A percentile compares a stretch with the other conserved stretches of the same genome.
phyloP scores from a whole-genome alignment of 1,140 invertebrate species.

The Lasioglossum albipes region DNA sequence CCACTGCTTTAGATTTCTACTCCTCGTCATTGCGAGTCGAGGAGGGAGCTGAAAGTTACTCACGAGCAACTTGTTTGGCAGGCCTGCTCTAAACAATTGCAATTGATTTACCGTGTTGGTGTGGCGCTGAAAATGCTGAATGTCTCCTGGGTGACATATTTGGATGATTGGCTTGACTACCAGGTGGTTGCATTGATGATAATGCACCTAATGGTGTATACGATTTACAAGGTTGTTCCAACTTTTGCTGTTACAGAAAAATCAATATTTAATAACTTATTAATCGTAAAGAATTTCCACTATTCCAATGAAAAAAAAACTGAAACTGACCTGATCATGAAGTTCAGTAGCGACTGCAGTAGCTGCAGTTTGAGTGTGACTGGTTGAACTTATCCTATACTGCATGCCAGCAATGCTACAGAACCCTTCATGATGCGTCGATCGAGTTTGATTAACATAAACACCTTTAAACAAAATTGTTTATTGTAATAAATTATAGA shows the following conservation, averaged over 20 bases:
- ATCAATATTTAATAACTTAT: background rate
- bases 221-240: constrained; percentile 81
- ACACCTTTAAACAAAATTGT: constrained; percentile 80
- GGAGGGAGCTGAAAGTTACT: too few species aligned
- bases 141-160: constrained; percentile 79
- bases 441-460: constrained; percentile 87
- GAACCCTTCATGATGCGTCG: constrained; percentile 89
- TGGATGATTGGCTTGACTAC: constrained; percentile 79
- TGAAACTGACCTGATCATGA: constrained; percentile 80
- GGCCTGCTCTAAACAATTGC: background rate
- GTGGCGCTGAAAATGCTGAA: constrained; percentile 78
- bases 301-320: background rate
- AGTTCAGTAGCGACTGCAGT: constrained; percentile 86
- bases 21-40: too few species aligned
- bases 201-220: constrained; percentile 92
- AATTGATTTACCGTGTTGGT: constrained; percentile 77
- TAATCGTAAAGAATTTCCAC: constrained; percentile 5
- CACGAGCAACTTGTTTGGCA: too few species aligned
- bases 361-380: constrained; percentile 89
- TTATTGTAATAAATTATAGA: constrained; percentile 2
- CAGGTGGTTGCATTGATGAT: constrained; percentile 92
- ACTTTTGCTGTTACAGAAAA: constrained; percentile 65
- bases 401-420: constrained; percentile 91
- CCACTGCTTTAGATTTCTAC: too few species aligned
- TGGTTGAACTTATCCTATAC: constrained; percentile 88